Evolutionary conservation across 2,888 invertebrate species (phyloP), one percentile per base, ranked within the genome.

Genomic region (Epinotia ramella): DNA sequence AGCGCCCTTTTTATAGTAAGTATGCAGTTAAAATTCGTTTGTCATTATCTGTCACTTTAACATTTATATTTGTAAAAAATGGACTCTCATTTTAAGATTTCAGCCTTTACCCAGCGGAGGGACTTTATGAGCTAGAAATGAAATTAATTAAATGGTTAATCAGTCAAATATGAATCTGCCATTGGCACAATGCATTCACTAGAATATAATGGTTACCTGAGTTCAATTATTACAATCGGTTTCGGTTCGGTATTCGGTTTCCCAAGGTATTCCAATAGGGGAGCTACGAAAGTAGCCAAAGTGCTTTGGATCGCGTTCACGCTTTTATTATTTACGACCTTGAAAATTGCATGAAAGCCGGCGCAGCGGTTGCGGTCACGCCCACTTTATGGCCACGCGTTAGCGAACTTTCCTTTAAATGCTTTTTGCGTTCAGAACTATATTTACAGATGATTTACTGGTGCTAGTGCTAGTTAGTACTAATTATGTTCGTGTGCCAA

Each of bases 291-390:
- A 91, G 89, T 89, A 88, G 91, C 89, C 91, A 91, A 92, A 92
- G 91, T 90, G 88, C 89, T 92, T 93, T 92, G 92, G 91, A 91
- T 90, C 87, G 89, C 89, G 88, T 91, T 92, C 90, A 89, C 88
- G 88, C 88, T 89, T 92, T 89, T 91, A 93, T 94, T 94, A 94
- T 94, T 94, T 94, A 94, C 88, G 92, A 90, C 91, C 91, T 91
- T 94, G 93, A 93, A 94, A 94, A 94, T 94, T 93, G 93, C 94
- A 92, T 86, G 91, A 90, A 91, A 90, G 90, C 91, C 89, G 86
- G 89, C 88, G 89, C 91, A 88, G 91, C 89, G 89, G 91, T 89
- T 92, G 94, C 84, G 93, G 92, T 91, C 86, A 89, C 92, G 89
- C 91, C 91, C 91, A 88, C 88, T 94, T 93, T 93, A 93, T 91